Base-by-base conservation (phyloP, 2,888 invertebrate species). In the Pachymerium ferrugineum region DNA sequence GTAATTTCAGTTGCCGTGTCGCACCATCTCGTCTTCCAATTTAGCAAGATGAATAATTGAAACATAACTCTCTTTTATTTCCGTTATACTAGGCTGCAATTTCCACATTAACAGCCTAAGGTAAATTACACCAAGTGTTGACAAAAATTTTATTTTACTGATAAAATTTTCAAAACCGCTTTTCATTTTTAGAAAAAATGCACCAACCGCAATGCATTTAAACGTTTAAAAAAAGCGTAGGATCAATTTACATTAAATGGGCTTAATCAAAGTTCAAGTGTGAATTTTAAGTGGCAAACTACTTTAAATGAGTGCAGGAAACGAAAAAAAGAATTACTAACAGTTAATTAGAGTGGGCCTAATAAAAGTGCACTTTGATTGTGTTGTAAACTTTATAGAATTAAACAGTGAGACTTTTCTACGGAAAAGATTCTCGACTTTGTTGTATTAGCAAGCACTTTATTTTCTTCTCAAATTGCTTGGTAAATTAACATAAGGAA, bases 11-110 rank as follows among this genome's bases (percentile, higher is more conserved):
- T 62, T 62, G 62, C 62, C 62, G 5, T 62, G 28, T 62, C 62
- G 62, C 62, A 62, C 62, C 8, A 62, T 28, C 62, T 28, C 62
- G 62, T 62, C 62, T 62, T 62, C 62, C 62, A 62, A 62, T 62
- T 62, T 62, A 62, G 62, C 62, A 62, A 25, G 62, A 62, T 62
- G 62, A 62, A 62, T 62, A 62, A 62, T 62, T 62, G 62, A 62
- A 62, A 62, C 62, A 62, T 62, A 62, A 62, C 62, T 62, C 62
- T 62, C 62, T 62, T 62, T 62, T 62, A 62, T 62, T 62, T 62
- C 14, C 62, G 62, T 62, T 62, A 62, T 62, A 62, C 5, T 28
- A 62, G 28, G 28, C 62, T 62, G 62, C 62, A 62, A 62, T 62
- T 62, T 62, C 62, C 62, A 62, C n/a, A 28, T 62, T 62, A 62